A percentile compares a stretch with the other conserved stretches of the same genome.
These are phyloP conservation scores for Parasteatoda lunata DNA, from an alignment of 2,888 invertebrate species.

Conservation along the genomic window DNA sequence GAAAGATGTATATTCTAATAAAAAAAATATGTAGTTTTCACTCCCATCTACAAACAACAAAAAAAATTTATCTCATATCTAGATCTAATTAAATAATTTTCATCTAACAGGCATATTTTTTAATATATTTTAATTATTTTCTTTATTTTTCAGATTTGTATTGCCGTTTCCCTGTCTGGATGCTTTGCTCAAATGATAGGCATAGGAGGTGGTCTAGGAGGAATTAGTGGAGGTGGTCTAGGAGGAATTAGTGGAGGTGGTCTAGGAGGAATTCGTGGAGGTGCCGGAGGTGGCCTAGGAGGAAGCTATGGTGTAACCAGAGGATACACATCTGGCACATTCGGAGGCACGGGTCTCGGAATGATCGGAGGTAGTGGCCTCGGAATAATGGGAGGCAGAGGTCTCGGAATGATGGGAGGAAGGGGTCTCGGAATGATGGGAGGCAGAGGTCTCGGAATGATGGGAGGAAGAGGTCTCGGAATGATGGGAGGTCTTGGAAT, in stretches of 20 bases:
- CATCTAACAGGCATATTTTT: too few species aligned
- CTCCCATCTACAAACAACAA: too few species aligned
- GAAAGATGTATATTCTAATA: too few species aligned
- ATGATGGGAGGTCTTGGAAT: conserved; percentile 33
- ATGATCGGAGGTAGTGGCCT: conserved; percentile 7
- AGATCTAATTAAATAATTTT: too few species aligned
- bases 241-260: not conserved
- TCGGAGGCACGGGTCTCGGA: not conserved
- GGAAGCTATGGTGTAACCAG: not conserved
- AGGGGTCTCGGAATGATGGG: conserved; percentile 16
- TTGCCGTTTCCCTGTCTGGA: not conserved
- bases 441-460: conserved; percentile 6
- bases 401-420: conserved; percentile 13
- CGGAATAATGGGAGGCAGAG: conserved; percentile 4
- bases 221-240: not conserved
- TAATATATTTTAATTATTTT: too few species aligned
- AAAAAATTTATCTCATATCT: too few species aligned
- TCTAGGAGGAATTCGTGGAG: not conserved
- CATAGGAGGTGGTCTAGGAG: conserved; percentile 2
- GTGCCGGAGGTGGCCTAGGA: conserved; percentile 13
- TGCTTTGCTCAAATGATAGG: conserved; percentile 13
- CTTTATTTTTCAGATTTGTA: too few species aligned
- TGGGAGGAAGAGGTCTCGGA: conserved; percentile 24
- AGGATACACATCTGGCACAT: conserved; percentile 7
- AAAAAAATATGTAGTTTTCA: too few species aligned